Conservation (phyloP, 2,113 vertebrate species). For the Paratilapia polleni region DNA sequence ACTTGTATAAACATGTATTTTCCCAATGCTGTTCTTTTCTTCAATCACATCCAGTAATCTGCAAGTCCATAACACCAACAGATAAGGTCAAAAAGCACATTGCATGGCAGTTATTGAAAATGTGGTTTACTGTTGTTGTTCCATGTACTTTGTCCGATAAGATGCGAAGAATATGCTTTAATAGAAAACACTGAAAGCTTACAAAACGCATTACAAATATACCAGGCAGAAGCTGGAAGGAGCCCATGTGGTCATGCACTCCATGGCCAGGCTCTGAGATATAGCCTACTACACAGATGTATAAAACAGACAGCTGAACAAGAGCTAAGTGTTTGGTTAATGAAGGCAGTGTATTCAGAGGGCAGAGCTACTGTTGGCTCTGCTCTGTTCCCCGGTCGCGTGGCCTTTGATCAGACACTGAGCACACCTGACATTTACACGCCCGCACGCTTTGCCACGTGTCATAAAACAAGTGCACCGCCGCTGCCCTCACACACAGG, state of each 20-base stretch:
- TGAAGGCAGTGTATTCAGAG: constrained; percentile 97
- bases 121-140: constrained; percentile 52
- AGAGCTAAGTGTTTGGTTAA: constrained; percentile 85
- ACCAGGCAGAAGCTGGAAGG: background rate
- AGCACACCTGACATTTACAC: constrained; percentile 98
- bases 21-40: constrained; percentile 70
- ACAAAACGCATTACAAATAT: constrained; percentile 34
- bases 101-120: constrained; percentile 62
- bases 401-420: constrained; percentile 97
- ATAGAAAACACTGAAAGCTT: constrained; percentile 41
- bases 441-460: constrained; percentile 80
- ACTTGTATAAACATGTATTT: constrained; percentile 72
- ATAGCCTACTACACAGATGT: background rate
- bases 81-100: constrained; percentile 55
- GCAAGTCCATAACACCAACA: constrained; percentile 51
- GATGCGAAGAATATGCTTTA: constrained; percentile 56
- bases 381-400: constrained; percentile 91
- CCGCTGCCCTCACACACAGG: constrained; percentile 91
- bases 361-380: constrained; percentile 94
- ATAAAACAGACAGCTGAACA: constrained; percentile 46
- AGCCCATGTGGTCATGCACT: background rate
- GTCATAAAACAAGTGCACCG: constrained; percentile 96
- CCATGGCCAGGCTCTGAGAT: background rate
- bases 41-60: constrained; percentile 74
- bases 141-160: constrained; percentile 29